phyloP scores from a whole-genome alignment of 2,797 vertebrate species.

The Neolamprologus multifasciatus region DNA sequence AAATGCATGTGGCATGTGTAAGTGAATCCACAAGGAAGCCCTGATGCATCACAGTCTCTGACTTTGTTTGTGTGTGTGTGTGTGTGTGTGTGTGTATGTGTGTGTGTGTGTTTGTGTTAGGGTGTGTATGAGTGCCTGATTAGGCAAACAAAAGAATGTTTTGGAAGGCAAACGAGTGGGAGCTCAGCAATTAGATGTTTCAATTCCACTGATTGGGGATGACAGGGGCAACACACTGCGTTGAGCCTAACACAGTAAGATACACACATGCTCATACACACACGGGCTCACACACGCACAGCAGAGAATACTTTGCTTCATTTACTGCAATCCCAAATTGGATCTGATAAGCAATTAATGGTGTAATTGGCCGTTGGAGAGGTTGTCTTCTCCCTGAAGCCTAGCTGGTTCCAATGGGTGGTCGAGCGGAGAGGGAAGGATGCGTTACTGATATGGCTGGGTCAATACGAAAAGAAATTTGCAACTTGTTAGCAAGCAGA shows the following conservation, averaged over 20 bases:
- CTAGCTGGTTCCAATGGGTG: conserved; percentile 54
- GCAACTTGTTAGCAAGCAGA: conserved; percentile 9
- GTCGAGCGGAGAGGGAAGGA: conserved; percentile 42
- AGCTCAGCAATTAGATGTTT: conserved; percentile 73
- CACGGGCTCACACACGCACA: background rate
- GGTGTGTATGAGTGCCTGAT: conserved; percentile 39
- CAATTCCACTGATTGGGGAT: conserved; percentile 75
- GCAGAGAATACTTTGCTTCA: conserved; percentile 64
- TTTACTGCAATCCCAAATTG: conserved; percentile 73
- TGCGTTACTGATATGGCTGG: conserved; percentile 31
- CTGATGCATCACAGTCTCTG: background rate
- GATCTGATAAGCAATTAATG: conserved; percentile 82
- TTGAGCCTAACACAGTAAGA: conserved; percentile 14
- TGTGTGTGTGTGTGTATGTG: background rate
- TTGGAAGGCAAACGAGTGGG: conserved; percentile 70
- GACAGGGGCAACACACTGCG: conserved; percentile 68
- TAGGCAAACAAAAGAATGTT: conserved; percentile 68
- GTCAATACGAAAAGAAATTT: conserved; percentile 16
- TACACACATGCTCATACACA: background rate
- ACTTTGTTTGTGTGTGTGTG: background rate
- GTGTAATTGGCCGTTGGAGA: conserved; percentile 78
- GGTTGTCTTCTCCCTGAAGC: conserved; percentile 69
- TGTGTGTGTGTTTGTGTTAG: background rate
- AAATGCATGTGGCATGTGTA: background rate
- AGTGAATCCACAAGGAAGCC: background rate